Percentiles rank a stretch among this genome's conserved stretches.
phyloP scores from a whole-genome alignment of 2,888 invertebrate species.

The Polyommatus icarus region DNA sequence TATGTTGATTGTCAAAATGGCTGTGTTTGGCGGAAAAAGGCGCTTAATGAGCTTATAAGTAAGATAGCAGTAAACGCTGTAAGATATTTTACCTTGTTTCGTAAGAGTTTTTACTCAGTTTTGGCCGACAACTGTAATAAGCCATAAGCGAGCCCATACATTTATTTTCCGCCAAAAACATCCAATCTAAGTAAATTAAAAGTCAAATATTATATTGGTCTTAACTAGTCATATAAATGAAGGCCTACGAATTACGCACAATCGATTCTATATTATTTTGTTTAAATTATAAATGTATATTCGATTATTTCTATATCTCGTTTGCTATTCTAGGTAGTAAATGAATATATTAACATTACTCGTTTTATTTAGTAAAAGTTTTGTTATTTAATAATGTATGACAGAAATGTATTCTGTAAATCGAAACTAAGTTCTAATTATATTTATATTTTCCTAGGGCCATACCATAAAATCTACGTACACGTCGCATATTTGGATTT shows the following conservation, averaged over 20 bases:
- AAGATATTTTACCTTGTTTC: too few species aligned
- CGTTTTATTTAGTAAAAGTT: constrained; percentile 8
- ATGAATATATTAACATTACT: background rate
- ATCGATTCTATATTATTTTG: constrained; percentile 50
- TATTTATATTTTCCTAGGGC: background rate
- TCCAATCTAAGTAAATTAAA: constrained; percentile 12
- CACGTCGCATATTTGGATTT: background rate
- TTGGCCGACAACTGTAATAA: too few species aligned
- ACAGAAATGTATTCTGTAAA: background rate
- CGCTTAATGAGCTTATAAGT: too few species aligned
- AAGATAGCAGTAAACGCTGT: too few species aligned
- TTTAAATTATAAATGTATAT: constrained; percentile 39
- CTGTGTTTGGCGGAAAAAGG: background rate
- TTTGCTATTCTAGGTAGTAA: constrained; percentile 15
- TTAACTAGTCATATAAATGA: constrained; percentile 74
- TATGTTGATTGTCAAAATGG: background rate
- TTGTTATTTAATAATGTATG: background rate
- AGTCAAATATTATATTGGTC: constrained; percentile 45
- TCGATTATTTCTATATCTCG: constrained; percentile 27
- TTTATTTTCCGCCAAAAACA: background rate
- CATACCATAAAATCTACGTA: background rate
- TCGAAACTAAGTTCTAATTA: background rate
- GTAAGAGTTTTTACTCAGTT: too few species aligned
- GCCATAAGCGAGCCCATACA: too few species aligned
- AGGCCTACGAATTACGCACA: constrained; percentile 74